Evolutionary conservation across 2,888 invertebrate genomes (phyloP), one percentile per base, ranked within the genome.

Genomic region (Spodoptera littoralis): DNA sequence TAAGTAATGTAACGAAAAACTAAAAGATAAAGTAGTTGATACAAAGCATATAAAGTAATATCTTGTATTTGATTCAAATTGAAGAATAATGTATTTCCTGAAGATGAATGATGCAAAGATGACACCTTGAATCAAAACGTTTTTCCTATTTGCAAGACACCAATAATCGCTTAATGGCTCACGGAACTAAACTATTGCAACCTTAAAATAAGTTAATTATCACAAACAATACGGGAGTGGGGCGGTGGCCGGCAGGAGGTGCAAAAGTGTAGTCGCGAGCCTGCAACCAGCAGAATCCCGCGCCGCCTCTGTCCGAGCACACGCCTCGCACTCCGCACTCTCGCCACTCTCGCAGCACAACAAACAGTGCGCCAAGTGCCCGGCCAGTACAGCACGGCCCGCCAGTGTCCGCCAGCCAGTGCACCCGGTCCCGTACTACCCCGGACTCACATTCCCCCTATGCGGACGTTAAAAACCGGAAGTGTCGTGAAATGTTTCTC

Each of bases 401-500:
- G 36, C 36, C 9, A 36, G 36, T 36, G 8, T 36, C 36, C 36
- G 36, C 36, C 36, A 36, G 8, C 36, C 2, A 6, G 36, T 36
- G 36, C 36, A 5, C 36, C 36, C 36, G 36, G 36, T 36, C 6
- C 36, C 9, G 6, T 27, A 27, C 8, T 36, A 41, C 45, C 73
- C 56, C 53, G 73, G 67, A 62, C 59, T 13, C 53, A 49, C 27
- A 51, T 57, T 43, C 43, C 62, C 71, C 81, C 75, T 86, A 90
- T 92, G 91, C 87, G 84, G 83, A 85, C 83, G 83, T 77, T 79
- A 74, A 84, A 87, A 85, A 86, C 80, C 56, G 73, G 72, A 73
- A 88, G 92, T 92, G 91, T 76, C 85, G 88, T 90, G 91, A 88
- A 85, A 92, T 91, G 92, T 84, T 90, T 84, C 58, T 76, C 71